These are phyloP conservation scores for Ophion costatus DNA, from an alignment of 2,888 invertebrate species.

Conservation along the genomic window DNA sequence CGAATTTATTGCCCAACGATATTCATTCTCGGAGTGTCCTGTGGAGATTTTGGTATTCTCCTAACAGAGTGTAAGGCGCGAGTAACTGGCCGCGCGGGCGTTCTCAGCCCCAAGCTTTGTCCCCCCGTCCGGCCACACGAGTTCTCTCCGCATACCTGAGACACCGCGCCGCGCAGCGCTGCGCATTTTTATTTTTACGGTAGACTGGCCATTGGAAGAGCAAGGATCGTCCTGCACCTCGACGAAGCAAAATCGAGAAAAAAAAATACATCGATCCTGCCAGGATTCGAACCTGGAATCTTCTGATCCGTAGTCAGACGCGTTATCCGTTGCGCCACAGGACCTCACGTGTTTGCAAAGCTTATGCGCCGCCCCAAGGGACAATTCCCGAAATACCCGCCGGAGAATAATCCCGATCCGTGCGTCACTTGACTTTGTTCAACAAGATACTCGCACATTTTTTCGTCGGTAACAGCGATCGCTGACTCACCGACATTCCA, in stretches of 20 bases:
- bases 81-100: conserved; percentile 9
- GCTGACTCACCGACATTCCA: conserved; percentile 13
- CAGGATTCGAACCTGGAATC: conserved; percentile 85
- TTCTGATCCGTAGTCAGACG: conserved; percentile 89
- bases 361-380: neutral
- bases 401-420: neutral
- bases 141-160: neutral
- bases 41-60: conserved; percentile 10
- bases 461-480: neutral
- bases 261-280: conserved; percentile 74
- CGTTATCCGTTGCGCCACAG: conserved; percentile 86
- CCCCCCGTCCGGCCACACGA: neutral
- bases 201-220: neutral
- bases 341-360: conserved; percentile 79
- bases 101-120: conserved; percentile 5
- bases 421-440: neutral
- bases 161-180: neutral
- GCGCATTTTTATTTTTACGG: neutral
- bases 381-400: neutral
- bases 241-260: neutral
- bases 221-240: neutral
- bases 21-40: neutral
- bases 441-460: neutral
- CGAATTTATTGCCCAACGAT: neutral
- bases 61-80: conserved; percentile 7